Conservation (phyloP, 2,113 vertebrate genomes). For the Calypte anna region DNA sequence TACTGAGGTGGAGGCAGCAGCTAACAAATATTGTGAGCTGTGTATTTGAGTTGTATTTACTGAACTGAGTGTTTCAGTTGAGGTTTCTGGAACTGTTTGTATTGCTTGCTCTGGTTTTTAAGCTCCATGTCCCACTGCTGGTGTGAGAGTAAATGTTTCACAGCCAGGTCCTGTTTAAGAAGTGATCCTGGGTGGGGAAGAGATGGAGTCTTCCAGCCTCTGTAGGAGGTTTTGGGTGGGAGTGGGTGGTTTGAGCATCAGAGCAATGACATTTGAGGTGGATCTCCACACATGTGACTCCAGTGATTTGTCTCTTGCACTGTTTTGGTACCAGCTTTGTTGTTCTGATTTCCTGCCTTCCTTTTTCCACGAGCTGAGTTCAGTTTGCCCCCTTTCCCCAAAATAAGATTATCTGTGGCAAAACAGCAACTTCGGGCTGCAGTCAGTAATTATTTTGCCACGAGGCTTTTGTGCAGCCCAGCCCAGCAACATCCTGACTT, state of each 20-base stretch:
- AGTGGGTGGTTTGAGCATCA: neutral
- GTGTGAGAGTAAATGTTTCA: neutral
- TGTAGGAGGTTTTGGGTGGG: neutral
- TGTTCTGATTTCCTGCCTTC: neutral
- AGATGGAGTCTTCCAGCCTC: neutral
- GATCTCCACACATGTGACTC: fast-evolving
- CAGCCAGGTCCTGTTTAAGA: neutral
- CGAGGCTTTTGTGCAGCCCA: neutral
- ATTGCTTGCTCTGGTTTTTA: neutral
- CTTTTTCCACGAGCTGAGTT: neutral
- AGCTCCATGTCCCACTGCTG: neutral
- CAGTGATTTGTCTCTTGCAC: neutral
- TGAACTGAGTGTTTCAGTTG: neutral
- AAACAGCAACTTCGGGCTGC: neutral
- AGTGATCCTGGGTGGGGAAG: neutral
- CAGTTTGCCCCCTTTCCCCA: neutral
- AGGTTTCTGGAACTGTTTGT: neutral
- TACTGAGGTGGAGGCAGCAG: slow-evolving; percentile 22
- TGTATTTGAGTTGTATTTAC: neutral
- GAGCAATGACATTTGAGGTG: neutral
- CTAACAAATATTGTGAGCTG: neutral
- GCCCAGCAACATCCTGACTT: neutral
- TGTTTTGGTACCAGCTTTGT: neutral
- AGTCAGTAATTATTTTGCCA: neutral
- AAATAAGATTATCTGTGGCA: neutral